Percentiles rank a stretch among this genome's conserved stretches.
These are phyloP conservation scores for Onychomys leucogaster DNA, from an alignment of 2,797 vertebrate species.

Conservation along the genomic window DNA sequence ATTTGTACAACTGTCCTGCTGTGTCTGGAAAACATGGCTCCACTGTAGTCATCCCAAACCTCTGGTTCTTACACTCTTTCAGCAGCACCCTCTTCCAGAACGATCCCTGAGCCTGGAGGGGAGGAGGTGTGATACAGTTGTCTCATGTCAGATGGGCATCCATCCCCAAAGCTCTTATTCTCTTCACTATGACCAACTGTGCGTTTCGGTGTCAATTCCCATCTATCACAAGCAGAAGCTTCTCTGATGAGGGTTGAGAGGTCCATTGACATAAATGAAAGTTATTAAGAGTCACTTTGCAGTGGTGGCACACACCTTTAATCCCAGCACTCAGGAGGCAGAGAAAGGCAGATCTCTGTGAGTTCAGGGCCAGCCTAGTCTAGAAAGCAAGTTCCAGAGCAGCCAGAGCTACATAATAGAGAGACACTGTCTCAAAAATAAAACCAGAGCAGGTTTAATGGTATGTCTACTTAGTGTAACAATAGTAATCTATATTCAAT, in stretches of 20 bases:
- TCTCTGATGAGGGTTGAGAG: neutral
- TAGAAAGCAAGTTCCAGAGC: neutral
- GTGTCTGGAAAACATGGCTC: neutral
- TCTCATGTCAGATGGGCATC: neutral
- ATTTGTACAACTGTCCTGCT: neutral
- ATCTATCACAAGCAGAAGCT: neutral
- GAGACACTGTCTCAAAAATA: neutral
- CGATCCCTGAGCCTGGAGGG: neutral
- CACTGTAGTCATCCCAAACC: neutral
- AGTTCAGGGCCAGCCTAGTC: neutral
- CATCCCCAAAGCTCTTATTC: too few relatives aligned
- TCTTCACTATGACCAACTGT: neutral
- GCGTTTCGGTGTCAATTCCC: neutral
- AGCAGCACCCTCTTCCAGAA: neutral
- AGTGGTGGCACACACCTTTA: neutral
- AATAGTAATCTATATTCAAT: neutral
- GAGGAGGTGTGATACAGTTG: too few relatives aligned
- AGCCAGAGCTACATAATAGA: neutral
- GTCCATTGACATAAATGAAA: too few relatives aligned
- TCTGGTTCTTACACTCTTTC: neutral
- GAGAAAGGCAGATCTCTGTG: neutral
- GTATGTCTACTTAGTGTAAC: neutral
- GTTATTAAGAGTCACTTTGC: neutral
- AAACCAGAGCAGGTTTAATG: neutral
- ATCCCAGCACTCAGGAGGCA: neutral